These are phyloP conservation scores for Alethe castanea DNA, from an alignment of 2,113 vertebrate genomes.

Conservation along the genomic window DNA sequence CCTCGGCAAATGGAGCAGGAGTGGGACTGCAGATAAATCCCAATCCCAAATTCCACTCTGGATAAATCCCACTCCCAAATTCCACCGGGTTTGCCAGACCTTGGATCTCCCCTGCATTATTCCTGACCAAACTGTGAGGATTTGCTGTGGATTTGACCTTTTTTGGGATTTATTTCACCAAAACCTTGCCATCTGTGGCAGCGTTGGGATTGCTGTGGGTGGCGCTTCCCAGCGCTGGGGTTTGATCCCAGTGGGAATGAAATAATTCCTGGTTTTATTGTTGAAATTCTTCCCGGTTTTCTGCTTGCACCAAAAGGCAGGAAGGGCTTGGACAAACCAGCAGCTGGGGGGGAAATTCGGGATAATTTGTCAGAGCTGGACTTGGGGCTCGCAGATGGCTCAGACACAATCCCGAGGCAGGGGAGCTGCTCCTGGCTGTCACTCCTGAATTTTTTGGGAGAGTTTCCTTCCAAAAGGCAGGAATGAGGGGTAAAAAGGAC, in stretches of 20 bases:
- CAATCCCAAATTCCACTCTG: no score
- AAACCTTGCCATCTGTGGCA: neutral
- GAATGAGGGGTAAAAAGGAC: neutral
- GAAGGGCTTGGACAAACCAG: neutral
- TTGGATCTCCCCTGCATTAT: neutral
- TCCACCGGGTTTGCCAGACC: neutral
- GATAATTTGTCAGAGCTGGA: neutral
- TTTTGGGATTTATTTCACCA: accelerated
- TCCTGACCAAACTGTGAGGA: neutral
- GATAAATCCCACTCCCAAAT: no score
- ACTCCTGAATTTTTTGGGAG: neutral
- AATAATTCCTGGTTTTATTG: accelerated
- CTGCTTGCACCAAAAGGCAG: neutral
- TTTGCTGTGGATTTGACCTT: neutral
- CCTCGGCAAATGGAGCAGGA: neutral
- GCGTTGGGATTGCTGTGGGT: accelerated
- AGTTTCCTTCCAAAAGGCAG: neutral
- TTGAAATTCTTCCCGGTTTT: neutral
- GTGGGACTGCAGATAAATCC: neutral
- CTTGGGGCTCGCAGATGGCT: neutral
- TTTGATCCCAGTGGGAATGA: neutral
- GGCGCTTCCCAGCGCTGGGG: neutral
- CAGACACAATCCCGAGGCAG: accelerated
- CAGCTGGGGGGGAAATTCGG: neutral
- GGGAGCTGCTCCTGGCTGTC: neutral